Evolutionary conservation across 2,888 invertebrate species (phyloP).

Genomic region (Acronicta alni): DNA sequence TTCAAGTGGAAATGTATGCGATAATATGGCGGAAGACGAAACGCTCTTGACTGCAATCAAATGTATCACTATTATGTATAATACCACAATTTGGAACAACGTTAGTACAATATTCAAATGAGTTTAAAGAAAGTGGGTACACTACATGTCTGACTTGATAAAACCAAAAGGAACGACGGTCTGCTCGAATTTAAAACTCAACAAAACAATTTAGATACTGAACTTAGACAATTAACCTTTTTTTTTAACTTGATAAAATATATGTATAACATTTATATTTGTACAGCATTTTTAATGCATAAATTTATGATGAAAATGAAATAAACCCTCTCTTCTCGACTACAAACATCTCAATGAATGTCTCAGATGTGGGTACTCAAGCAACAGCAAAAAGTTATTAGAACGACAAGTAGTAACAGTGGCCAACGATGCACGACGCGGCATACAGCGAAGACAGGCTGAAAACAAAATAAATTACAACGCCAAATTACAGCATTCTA

Average conservation of each 20-base stretch:
- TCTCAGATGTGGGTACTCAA: conserved; percentile 36
- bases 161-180: conserved; percentile 10
- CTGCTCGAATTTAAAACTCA: conserved; percentile 4
- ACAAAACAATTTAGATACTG: neutral
- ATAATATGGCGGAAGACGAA: conserved; percentile 62
- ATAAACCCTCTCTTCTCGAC: conserved; percentile 18
- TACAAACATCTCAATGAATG: conserved; percentile 50
- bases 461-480: conserved; percentile 80
- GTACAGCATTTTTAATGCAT: conserved; percentile 16
- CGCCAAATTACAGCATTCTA: conserved; percentile 80
- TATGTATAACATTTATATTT: conserved; percentile 21
- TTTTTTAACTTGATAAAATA: neutral
- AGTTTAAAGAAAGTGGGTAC: conserved; percentile 35
- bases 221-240: neutral
- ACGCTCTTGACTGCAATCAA: conserved; percentile 59
- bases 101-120: conserved; percentile 51
- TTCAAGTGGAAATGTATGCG: conserved; percentile 60
- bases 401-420: conserved; percentile 70
- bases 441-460: conserved; percentile 68
- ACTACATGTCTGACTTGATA: conserved; percentile 32
- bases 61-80: conserved; percentile 61
- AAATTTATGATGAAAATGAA: conserved; percentile 17
- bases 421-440: conserved; percentile 69
- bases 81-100: conserved; percentile 55
- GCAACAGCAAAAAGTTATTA: conserved; percentile 59